Evolutionary conservation across 2,888 invertebrate species (phyloP), one percentile per base, ranked within the genome.

Genomic region (Tiliacea citrago): DNA sequence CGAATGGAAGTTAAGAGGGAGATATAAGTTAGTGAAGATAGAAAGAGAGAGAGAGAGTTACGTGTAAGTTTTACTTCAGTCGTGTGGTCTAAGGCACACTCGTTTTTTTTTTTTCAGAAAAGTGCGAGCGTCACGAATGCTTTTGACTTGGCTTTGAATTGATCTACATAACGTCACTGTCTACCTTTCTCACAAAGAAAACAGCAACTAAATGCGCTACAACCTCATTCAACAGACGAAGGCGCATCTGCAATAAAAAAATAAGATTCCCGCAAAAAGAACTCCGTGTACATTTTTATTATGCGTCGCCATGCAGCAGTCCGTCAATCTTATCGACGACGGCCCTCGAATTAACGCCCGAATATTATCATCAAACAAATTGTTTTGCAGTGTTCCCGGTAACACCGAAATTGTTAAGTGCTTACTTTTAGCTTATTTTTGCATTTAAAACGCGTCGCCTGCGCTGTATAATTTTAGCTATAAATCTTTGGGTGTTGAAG

Each of bases 281-380:
- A 80, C 73, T 75, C 49, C 51, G 21, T 74, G 66, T 86, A 86
- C 86, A 85, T 87, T 90, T 87, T 86, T 88, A 86, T 87, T 86
- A 83, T 82, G 73, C 84, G 72, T 77, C 62, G 51, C 72, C 69
- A 72, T 70, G 60, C 51, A 65, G 72, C 79, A 73, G 82, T 77
- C 76, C 87, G 91, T 93, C 92, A 92, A 91, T 91, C 90, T 88
- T 89, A 89, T 88, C 86, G 89, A 84, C 79, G 89, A 85, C 73
- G 72, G 76, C 66, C 87, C 82, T 75, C 77, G 88, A 90, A 91
- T 92, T 92, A 91, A 91, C 91, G 90, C 90, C 88, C 79, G 84
- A 88, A 90, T 88, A 91, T 90, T 90, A 90, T 88, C 88, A 85
- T 83, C 82, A 89, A 90, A 90, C 89, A 91, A 92, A 92, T 91